Conservation (phyloP, 2,888 invertebrate genomes). For the Drosophila nr. perissopoda region DNA sequence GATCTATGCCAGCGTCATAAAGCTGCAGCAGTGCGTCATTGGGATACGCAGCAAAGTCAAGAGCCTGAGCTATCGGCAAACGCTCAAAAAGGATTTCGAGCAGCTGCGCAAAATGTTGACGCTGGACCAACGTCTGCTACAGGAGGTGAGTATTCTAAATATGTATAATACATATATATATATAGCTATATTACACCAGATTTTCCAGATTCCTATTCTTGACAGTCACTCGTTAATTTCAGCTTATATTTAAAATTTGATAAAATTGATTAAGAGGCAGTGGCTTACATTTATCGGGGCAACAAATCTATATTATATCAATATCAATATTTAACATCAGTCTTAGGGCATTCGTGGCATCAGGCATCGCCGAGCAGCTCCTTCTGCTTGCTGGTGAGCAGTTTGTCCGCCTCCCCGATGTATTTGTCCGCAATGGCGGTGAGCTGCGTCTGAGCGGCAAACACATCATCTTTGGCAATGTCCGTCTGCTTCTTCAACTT, state of each 20-base stretch:
- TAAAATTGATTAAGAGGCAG: slow-evolving; percentile 14
- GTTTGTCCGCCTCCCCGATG: slow-evolving; percentile 88
- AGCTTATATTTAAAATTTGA: slow-evolving; percentile 1
- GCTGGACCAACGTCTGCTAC: slow-evolving; percentile 62
- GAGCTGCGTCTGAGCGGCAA: slow-evolving; percentile 89
- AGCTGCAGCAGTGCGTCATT: slow-evolving; percentile 79
- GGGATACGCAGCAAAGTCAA: slow-evolving; percentile 82
- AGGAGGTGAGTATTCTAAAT: slow-evolving; percentile 66
- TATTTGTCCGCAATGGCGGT: slow-evolving; percentile 89
- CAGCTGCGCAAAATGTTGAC: slow-evolving; percentile 71
- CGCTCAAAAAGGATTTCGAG: slow-evolving; percentile 79
- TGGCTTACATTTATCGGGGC: slow-evolving; percentile 15
- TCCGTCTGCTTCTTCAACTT: slow-evolving; percentile 89
- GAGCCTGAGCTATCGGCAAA: slow-evolving; percentile 74
- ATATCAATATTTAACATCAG: slow-evolving; percentile 35
- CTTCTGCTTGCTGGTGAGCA: slow-evolving; percentile 89
- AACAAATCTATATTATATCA: neutral
- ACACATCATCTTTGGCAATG: slow-evolving; percentile 89
- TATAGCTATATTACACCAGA: too few relatives aligned
- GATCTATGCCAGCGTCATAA: slow-evolving; percentile 73
- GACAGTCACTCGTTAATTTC: neutral
- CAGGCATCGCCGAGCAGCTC: slow-evolving; percentile 88
- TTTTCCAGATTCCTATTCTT: neutral
- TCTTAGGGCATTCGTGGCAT: slow-evolving; percentile 54
- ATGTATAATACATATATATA: neutral